Conservation (phyloP, 2,797 vertebrate species). For the Fundulus diaphanus region DNA sequence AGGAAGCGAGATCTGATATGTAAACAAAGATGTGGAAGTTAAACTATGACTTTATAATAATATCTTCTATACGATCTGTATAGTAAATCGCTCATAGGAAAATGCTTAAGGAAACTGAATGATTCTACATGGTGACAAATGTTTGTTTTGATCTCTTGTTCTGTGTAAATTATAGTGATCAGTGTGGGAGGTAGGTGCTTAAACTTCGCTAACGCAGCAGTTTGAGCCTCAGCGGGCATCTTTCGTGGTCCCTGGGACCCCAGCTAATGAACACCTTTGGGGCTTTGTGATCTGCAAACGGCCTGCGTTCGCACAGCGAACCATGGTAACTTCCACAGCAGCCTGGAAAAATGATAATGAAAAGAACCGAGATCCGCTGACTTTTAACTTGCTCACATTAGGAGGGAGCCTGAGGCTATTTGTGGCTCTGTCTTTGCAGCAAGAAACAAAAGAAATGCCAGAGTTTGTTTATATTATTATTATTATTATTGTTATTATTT, state of each 20-base stretch:
- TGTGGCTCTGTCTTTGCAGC: constrained; percentile 20
- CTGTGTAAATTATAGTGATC: constrained; percentile 15
- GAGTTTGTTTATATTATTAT: no score
- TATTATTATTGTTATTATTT: constrained; percentile 26
- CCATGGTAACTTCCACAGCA: constrained; percentile 42
- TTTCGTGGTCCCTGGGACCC: constrained; percentile 19
- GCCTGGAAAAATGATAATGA: background rate
- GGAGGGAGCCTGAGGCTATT: constrained; percentile 28
- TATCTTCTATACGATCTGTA: background rate
- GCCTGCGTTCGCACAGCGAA: constrained; percentile 2
- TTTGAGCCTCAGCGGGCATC: constrained; percentile 39
- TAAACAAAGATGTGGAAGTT: background rate
- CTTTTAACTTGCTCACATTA: constrained; percentile 9
- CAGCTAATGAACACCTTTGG: constrained; percentile 72
- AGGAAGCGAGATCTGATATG: background rate
- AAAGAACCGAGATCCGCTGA: constrained; percentile 2
- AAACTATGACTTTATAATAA: no score
- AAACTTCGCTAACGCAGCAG: constrained; percentile 38
- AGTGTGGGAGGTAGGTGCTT: constrained; percentile 37
- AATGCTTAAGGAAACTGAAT: background rate
- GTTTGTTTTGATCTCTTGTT: constrained; percentile 22
- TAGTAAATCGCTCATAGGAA: background rate
- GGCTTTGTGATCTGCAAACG: constrained; percentile 31
- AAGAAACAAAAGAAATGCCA: constrained; percentile 9
- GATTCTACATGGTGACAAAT: background rate